A percentile compares a stretch with the other conserved stretches of the same genome.
Evolutionary conservation across 2,113 vertebrate genomes (phyloP).

Genomic region (Pao palembangensis): DNA sequence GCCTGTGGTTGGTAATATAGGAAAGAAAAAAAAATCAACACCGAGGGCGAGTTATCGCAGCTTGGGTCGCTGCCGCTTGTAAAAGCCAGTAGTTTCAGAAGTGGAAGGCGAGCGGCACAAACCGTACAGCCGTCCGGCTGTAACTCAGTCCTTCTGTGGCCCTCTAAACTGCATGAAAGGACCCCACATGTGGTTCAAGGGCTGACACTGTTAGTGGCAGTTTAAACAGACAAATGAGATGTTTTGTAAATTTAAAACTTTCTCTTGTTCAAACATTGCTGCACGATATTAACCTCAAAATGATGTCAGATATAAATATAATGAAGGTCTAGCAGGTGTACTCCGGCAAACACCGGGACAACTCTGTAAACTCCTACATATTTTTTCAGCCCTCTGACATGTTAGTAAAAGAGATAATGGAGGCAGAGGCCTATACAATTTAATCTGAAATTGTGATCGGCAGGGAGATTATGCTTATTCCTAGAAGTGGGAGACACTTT

Average conservation of each 20-base stretch:
- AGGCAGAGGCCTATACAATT: conserved; percentile 33
- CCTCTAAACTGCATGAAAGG: conserved; percentile 58
- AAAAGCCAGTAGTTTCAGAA: conserved; percentile 53
- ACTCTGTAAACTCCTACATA: conserved; percentile 7
- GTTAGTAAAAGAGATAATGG: conserved; percentile 46
- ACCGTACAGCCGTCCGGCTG: conserved; percentile 38
- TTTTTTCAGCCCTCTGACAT: conserved; percentile 41
- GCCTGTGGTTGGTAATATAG: conserved; percentile 26
- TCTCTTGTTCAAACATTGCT: conserved; percentile 44
- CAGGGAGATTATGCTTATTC: conserved; percentile 46
- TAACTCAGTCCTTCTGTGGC: conserved; percentile 54
- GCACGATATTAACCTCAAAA: conserved; percentile 23
- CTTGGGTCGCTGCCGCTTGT: conserved; percentile 45
- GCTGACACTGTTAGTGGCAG: conserved; percentile 33
- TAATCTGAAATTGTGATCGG: conserved; percentile 41
- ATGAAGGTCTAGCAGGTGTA: conserved; percentile 40
- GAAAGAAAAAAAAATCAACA: conserved; percentile 27
- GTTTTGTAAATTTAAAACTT: conserved; percentile 37
- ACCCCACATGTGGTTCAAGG: conserved; percentile 59
- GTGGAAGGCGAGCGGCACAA: conserved; percentile 27
- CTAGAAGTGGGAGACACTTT: conserved; percentile 42
- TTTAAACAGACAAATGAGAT: conserved; percentile 50
- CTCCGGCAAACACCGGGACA: conserved; percentile 1
- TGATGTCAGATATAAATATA: conserved; percentile 44
- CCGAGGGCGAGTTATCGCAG: conserved; percentile 46